phyloP scores from a whole-genome alignment of 2,888 invertebrate genomes.

The Cataglyphis rosenhaueri region DNA sequence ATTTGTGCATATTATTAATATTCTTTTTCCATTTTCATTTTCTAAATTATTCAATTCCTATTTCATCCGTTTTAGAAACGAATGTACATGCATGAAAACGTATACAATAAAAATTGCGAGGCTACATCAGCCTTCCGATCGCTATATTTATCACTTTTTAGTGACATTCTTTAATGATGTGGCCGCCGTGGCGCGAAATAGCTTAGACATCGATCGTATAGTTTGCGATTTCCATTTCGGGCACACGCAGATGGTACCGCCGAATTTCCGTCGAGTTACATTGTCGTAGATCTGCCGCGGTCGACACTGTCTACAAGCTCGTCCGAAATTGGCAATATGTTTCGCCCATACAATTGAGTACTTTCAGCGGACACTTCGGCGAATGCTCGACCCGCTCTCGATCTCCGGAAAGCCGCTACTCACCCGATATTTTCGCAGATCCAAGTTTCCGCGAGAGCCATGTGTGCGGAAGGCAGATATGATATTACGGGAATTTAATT shows the following conservation, averaged over 20 bases:
- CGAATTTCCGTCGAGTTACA: slow-evolving; percentile 64
- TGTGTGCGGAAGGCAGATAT: slow-evolving; percentile 84
- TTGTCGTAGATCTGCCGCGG: slow-evolving; percentile 55
- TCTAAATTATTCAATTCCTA: neutral
- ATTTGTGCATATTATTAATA: neutral
- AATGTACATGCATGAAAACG: neutral
- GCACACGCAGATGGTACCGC: slow-evolving; percentile 46
- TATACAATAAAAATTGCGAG: neutral
- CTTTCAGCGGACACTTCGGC: slow-evolving; percentile 59
- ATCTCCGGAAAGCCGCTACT: slow-evolving; percentile 50
- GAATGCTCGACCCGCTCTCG: slow-evolving; percentile 65
- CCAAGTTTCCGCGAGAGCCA: slow-evolving; percentile 77
- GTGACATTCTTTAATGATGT: slow-evolving; percentile 45
- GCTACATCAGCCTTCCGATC: slow-evolving; percentile 12
- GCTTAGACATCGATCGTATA: slow-evolving; percentile 34
- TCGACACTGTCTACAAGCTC: slow-evolving; percentile 46
- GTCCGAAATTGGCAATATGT: slow-evolving; percentile 54
- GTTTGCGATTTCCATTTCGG: slow-evolving; percentile 65
- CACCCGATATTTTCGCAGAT: slow-evolving; percentile 70
- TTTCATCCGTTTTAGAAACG: neutral
- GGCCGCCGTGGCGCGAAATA: slow-evolving; percentile 32
- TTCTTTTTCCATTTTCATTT: neutral
- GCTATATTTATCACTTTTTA: slow-evolving; percentile 36
- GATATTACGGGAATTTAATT: slow-evolving; percentile 85
- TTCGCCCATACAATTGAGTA: slow-evolving; percentile 60